Evolutionary conservation across 2,797 vertebrate species (phyloP).

Genomic region (Apogon talboti): DNA sequence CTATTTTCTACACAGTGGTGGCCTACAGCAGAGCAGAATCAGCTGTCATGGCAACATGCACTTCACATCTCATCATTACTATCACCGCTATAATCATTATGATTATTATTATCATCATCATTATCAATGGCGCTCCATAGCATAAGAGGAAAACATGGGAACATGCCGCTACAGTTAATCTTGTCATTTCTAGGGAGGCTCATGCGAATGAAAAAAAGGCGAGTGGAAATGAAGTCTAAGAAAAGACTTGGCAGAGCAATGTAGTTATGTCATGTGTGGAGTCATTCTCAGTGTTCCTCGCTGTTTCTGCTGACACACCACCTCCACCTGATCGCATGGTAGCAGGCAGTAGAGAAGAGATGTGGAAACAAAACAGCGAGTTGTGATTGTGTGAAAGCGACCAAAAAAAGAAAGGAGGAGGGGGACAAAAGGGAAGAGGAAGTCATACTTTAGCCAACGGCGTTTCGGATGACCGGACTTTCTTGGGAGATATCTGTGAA

Average conservation of each 20-base stretch:
- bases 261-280: slow-evolving; percentile 68
- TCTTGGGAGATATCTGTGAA: slow-evolving; percentile 91
- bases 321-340: slow-evolving; percentile 76
- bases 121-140: slow-evolving; percentile 53
- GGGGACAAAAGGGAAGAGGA: slow-evolving; percentile 79
- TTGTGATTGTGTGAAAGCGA: slow-evolving; percentile 54
- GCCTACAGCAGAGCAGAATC: slow-evolving; percentile 59
- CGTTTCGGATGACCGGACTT: slow-evolving; percentile 86
- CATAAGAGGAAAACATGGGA: slow-evolving; percentile 44
- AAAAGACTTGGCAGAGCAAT: slow-evolving; percentile 58
- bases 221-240: slow-evolving; percentile 63
- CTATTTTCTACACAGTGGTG: slow-evolving; percentile 42
- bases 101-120: slow-evolving; percentile 50
- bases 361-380: slow-evolving; percentile 51
- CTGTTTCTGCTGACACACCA: slow-evolving; percentile 61
- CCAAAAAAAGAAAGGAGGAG: slow-evolving; percentile 17
- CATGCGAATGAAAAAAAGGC: slow-evolving; percentile 67
- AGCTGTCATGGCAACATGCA: slow-evolving; percentile 75
- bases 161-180: slow-evolving; percentile 68
- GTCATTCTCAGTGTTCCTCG: slow-evolving; percentile 62
- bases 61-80: slow-evolving; percentile 64
- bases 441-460: slow-evolving; percentile 88
- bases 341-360: slow-evolving; percentile 67
- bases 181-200: slow-evolving; percentile 41
- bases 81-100: slow-evolving; percentile 47